phyloP scores from a whole-genome alignment of 1,140 invertebrate species.

The Drosophila pruinosa region DNA sequence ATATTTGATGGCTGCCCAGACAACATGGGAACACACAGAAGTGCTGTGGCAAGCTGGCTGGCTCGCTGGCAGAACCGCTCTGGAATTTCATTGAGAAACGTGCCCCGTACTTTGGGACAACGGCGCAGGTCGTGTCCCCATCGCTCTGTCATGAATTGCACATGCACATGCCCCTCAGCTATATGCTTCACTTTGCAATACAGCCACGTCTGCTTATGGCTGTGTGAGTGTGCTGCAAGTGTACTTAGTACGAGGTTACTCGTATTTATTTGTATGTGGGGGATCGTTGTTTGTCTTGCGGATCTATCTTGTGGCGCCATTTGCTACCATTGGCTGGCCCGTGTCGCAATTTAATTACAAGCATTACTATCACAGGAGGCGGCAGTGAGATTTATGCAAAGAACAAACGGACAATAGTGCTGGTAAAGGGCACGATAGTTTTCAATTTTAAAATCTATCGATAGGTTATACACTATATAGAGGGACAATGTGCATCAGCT shows the following conservation, averaged over 20 bases:
- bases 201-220: not conserved
- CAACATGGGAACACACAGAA: slow-evolving; percentile 80
- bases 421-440: not conserved
- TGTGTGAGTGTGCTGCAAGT: slow-evolving; percentile 12
- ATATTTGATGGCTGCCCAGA: slow-evolving; percentile 75
- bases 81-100: slow-evolving; percentile 82
- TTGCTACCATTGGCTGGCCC: slow-evolving; percentile 57
- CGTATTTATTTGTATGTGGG: slow-evolving; percentile 47
- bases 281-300: slow-evolving; percentile 50
- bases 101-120: slow-evolving; percentile 65
- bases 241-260: slow-evolving; percentile 1
- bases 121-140: slow-evolving; percentile 69
- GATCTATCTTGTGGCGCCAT: slow-evolving; percentile 73
- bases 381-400: slow-evolving; percentile 67
- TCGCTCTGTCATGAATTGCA: slow-evolving; percentile 63
- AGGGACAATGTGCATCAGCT: too few relatives aligned
- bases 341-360: slow-evolving; percentile 78
- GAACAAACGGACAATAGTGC: slow-evolving; percentile 20
- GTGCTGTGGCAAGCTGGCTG: too few relatives aligned
- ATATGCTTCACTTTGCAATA: not conserved
- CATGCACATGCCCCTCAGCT: not conserved
- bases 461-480: not conserved
- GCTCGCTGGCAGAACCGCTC: slow-evolving; percentile 40
- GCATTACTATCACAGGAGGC: slow-evolving; percentile 39
- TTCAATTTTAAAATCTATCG: not conserved